Evolutionary conservation across 2,797 vertebrate species (phyloP).

Genomic region (Ctenosaura bakeri): DNA sequence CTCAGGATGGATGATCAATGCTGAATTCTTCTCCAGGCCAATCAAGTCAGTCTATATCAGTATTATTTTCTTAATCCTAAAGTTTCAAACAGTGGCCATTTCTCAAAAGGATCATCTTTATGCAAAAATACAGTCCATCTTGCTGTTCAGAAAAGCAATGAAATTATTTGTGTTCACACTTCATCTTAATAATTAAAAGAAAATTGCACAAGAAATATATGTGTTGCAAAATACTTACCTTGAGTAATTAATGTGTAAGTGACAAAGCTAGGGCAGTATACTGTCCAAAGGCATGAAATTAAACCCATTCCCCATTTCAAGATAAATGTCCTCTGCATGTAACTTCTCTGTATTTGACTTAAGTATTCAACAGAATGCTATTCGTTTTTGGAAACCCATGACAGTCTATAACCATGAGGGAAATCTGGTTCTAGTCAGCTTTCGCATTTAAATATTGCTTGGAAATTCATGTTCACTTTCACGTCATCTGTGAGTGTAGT

Average conservation of each 20-base stretch:
- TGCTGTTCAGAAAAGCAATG: constrained; percentile 39
- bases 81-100: not conserved
- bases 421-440: constrained; percentile 75
- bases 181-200: constrained; percentile 32
- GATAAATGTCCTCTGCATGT: constrained; percentile 69
- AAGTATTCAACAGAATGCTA: constrained; percentile 70
- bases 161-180: constrained; percentile 15
- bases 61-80: not conserved
- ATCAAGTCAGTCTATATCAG: not conserved
- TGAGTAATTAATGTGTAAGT: constrained; percentile 56
- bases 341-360: constrained; percentile 72
- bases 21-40: not conserved
- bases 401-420: constrained; percentile 75
- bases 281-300: constrained; percentile 60
- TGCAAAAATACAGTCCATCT: not conserved
- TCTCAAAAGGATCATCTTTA: constrained; percentile 14
- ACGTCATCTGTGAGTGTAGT: constrained; percentile 74
- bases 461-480: constrained; percentile 79
- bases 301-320: constrained; percentile 57
- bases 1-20: not conserved
- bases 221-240: constrained; percentile 40
- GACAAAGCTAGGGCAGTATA: constrained; percentile 16
- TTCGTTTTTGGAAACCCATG: constrained; percentile 72
- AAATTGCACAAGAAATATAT: not conserved
- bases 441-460: constrained; percentile 78